Conservation (phyloP, 1,140 invertebrate species). For the Linepithema humile region DNA sequence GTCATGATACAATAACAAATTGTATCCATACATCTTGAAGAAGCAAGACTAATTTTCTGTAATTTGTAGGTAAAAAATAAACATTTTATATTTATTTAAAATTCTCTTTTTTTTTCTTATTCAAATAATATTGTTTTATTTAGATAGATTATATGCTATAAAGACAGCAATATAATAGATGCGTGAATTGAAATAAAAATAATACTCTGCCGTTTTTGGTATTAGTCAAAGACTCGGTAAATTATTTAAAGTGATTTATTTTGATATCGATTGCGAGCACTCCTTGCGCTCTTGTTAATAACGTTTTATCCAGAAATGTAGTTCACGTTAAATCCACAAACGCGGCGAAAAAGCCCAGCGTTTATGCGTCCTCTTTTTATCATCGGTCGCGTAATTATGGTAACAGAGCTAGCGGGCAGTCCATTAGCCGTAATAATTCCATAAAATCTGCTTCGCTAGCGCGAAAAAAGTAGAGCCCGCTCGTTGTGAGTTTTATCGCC, state of each 20-base stretch:
- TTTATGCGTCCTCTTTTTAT: conserved; percentile 63
- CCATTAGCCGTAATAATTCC: conserved; percentile 72
- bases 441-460: conserved; percentile 64
- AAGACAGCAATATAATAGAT: too few relatives aligned
- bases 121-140: neutral
- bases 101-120: neutral
- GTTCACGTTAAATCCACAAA: conserved; percentile 18
- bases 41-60: neutral
- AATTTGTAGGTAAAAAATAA: neutral
- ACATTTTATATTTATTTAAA: neutral
- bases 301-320: conserved; percentile 22
- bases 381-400: conserved; percentile 62
- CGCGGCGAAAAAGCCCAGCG: conserved; percentile 16
- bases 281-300: neutral
- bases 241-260: too few relatives aligned
- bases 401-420: conserved; percentile 65
- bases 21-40: neutral
- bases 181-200: neutral
- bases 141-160: too few relatives aligned
- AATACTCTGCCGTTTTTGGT: too few relatives aligned
- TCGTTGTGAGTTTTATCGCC: conserved; percentile 66
- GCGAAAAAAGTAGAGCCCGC: conserved; percentile 22
- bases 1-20: neutral
- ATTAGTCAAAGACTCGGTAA: too few relatives aligned
- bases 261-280: neutral